Conservation (phyloP, 2,888 invertebrate genomes). For the Noctuana brunneofusca region DNA sequence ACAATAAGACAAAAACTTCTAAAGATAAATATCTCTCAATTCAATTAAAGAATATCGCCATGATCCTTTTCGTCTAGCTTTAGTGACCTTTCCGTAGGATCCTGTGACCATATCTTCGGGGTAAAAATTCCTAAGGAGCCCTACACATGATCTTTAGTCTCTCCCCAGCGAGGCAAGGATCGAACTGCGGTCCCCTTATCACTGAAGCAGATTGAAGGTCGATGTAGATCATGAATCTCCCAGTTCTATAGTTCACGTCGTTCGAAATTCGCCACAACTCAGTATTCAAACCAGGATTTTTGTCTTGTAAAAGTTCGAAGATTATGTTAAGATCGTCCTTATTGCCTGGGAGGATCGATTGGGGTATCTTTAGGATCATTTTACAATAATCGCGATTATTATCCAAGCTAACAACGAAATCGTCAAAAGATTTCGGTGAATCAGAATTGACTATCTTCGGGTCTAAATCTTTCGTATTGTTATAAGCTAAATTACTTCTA, state of each 20-base stretch:
- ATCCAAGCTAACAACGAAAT: background rate
- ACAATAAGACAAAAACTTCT: too few species aligned
- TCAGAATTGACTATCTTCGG: constrained; percentile 25
- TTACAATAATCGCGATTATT: constrained; percentile 47
- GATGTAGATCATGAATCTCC: constrained; percentile 58
- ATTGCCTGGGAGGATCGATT: constrained; percentile 60
- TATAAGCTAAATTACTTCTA: background rate
- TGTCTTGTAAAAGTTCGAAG: constrained; percentile 68
- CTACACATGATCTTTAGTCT: constrained; percentile 46
- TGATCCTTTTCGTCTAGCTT: too few species aligned
- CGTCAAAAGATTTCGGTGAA: constrained; percentile 11
- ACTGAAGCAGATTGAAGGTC: constrained; percentile 62
- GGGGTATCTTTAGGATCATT: constrained; percentile 61
- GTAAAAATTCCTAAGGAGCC: background rate
- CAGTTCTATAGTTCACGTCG: constrained; percentile 55
- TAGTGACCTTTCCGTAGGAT: too few species aligned
- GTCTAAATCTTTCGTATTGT: constrained; percentile 14
- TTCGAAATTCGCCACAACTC: constrained; percentile 62
- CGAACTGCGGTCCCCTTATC: constrained; percentile 59
- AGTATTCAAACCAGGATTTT: constrained; percentile 69
- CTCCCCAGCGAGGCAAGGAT: constrained; percentile 61
- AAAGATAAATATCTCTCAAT: too few species aligned
- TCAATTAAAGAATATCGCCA: too few species aligned
- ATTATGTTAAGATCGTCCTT: constrained; percentile 66
- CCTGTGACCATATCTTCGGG: too few species aligned